phyloP scores from a whole-genome alignment of 2,888 invertebrate species.

The Andrena trimmerana region DNA sequence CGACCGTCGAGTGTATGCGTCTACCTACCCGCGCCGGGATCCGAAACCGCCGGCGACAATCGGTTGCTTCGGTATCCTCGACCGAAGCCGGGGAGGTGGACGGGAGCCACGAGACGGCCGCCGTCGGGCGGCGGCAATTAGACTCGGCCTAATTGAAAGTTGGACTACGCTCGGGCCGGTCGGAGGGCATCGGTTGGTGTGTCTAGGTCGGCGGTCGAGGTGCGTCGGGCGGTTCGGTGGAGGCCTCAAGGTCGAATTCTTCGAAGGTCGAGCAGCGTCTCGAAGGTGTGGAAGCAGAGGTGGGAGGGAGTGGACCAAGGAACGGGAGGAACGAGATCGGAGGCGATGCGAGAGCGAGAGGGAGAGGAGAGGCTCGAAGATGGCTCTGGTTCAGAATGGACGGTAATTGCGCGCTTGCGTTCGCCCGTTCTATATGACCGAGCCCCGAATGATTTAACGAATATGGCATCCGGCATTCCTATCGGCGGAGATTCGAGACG shows the following conservation, averaged over 20 bases:
- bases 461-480: slow-evolving; percentile 65
- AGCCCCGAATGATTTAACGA: slow-evolving; percentile 72
- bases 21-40: not conserved
- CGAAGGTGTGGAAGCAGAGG: slow-evolving; percentile 43
- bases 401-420: slow-evolving; percentile 71
- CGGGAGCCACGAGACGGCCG: not conserved
- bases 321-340: slow-evolving; percentile 39
- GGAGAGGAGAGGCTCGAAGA: slow-evolving; percentile 30
- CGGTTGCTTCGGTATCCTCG: not conserved
- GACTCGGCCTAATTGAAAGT: slow-evolving; percentile 34
- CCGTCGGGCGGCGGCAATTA: slow-evolving; percentile 20
- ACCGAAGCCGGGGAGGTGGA: not conserved
- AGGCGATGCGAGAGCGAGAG: not conserved
- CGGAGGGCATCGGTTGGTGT: slow-evolving; percentile 25
- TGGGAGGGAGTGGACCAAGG: slow-evolving; percentile 35
- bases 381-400: slow-evolving; percentile 62
- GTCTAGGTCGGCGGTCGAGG: slow-evolving; percentile 45
- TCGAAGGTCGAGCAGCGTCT: slow-evolving; percentile 58
- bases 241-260: slow-evolving; percentile 67
- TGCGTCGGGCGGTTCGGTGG: slow-evolving; percentile 11
- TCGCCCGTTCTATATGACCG: slow-evolving; percentile 68
- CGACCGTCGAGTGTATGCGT: slow-evolving; percentile 24
- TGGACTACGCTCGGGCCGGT: slow-evolving; percentile 14
- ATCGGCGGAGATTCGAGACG: slow-evolving; percentile 51
- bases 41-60: not conserved